Conservation (phyloP, 2,113 vertebrate species). For the Forbesichthys agassizii region DNA sequence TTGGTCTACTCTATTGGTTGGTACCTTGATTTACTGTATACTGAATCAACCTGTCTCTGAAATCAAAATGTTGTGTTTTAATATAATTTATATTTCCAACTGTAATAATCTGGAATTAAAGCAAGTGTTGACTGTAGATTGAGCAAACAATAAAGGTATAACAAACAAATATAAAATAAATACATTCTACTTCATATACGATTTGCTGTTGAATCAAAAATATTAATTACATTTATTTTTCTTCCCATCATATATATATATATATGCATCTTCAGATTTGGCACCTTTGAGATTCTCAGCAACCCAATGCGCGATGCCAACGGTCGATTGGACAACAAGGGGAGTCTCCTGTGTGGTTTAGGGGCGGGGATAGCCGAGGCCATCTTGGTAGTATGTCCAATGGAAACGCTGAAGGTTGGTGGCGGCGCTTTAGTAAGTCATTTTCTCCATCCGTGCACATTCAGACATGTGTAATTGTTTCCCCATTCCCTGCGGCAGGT, state of each 20-base stretch:
- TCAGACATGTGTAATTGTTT: background rate
- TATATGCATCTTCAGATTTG: slow-evolving; percentile 68
- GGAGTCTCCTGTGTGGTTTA: slow-evolving; percentile 77
- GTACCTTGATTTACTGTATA: too few relatives aligned
- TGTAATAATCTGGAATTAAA: too few relatives aligned
- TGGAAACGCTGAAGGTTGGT: slow-evolving; percentile 81
- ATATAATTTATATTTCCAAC: too few relatives aligned
- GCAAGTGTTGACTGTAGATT: too few relatives aligned
- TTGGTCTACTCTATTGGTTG: too few relatives aligned
- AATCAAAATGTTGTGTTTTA: too few relatives aligned
- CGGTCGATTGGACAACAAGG: slow-evolving; percentile 76
- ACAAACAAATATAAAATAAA: background rate
- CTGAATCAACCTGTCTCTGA: too few relatives aligned
- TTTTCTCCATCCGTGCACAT: background rate
- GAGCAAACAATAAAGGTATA: too few relatives aligned
- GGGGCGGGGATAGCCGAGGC: slow-evolving; percentile 77
- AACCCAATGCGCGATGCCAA: slow-evolving; percentile 75
- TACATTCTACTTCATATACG: background rate
- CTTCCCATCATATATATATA: background rate
- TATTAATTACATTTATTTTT: background rate
- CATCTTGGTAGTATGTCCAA: slow-evolving; percentile 80
- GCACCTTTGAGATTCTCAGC: slow-evolving; percentile 79
- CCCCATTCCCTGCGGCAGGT: slow-evolving; percentile 62
- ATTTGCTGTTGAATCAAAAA: background rate
- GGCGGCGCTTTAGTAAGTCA: background rate